Evolutionary conservation across 2,113 vertebrate species (phyloP), one percentile per base, ranked within the genome.

Genomic region (Corythaeola cristata): DNA sequence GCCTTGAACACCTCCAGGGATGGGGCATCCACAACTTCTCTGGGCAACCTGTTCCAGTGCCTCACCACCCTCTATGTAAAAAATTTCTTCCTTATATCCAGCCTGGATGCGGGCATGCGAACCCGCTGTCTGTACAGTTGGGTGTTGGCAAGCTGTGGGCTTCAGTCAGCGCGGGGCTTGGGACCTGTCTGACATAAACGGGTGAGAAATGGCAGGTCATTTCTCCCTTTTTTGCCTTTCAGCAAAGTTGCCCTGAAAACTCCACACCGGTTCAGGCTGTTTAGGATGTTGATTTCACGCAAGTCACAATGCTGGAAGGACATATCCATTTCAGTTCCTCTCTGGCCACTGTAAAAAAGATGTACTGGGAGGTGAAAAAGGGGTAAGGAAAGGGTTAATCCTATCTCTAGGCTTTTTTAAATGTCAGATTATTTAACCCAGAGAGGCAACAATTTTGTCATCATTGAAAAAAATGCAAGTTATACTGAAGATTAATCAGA

Each of bases 31-130:
- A 39, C 39, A 39, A 11, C 39, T 39, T 39, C 39, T 39, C 39
- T 39, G 39, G 39, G 39, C 39, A 39, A 39, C 39, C 39, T 39
- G 39, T 39, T 39, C 39, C 39, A 39, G 39, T 8, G 39, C 39
- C 39, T 39, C 39, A 39, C 39, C 39, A 39, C 39, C 39, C 39
- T 39, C 39, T 9, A 39, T 39, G 39, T 39, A 39, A 39, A 39
- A 39, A 39, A 39, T 39, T 39, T 39, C 39, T 39, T 39, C 39
- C 39, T 39, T 39, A 39, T 39, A 39, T 39, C 11, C 68, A 30
- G 52, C n/a, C 6, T 3, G 32, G n/a, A 21, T 1, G 2, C 3
- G 4, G 15, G 45, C 3, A 3, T 5, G 19, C 9, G 2, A 20
- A 21, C 26, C 37, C 12, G 7, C 37, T 2, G 9, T 58, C 41